Evolutionary conservation across 1,140 invertebrate genomes (phyloP), one percentile per base, ranked within the genome.

Genomic region (Drosophila willistoni): DNA sequence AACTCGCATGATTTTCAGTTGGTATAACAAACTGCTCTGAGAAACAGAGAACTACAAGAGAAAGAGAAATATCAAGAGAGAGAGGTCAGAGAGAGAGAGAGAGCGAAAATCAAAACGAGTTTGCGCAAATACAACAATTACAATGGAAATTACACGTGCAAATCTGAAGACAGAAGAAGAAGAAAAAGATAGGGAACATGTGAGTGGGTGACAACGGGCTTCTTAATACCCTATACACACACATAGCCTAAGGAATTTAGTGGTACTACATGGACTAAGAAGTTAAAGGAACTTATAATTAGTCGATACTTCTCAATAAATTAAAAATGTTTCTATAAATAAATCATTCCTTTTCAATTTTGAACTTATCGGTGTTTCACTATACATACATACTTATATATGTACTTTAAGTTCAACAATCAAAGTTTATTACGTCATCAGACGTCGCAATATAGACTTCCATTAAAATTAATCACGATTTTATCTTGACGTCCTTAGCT

Each of bases 1-100:
- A 83, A 80, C 80, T 87, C 84, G 84, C 80, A 78, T 87, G 84
- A 87, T 87, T 87, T 87, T 87, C 81, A 74, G 84, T 87, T 89
- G 71, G 85, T 87, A 87, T 87, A 89, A 75, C 78, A 83, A 68
- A 57, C 68, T 72, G 44, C 41, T 29, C 29, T 29, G 54, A 57
- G 41, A 54, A 62, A 64, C 60, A 61, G 61, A 55, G 66, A 60
- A 36, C 39, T 13, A 36, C 36, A 13, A 12, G 36, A 66, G 34
- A 71, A 59, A 25, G 54, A 41, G 57, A 36, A 29, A 29, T 7
- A 6, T 29, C 29, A 54, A 61, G 36, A 59, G 19, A 12, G 54
- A 59, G 7, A 56, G 22, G n/a, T 42, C 33, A 5, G 25, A 5
- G 0, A 5, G 19, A 61, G 36, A 59, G 19, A 12, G 54, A 59